Base-by-base conservation (phyloP, 2,113 vertebrate genomes). In the Sceloporus tristichus region DNA sequence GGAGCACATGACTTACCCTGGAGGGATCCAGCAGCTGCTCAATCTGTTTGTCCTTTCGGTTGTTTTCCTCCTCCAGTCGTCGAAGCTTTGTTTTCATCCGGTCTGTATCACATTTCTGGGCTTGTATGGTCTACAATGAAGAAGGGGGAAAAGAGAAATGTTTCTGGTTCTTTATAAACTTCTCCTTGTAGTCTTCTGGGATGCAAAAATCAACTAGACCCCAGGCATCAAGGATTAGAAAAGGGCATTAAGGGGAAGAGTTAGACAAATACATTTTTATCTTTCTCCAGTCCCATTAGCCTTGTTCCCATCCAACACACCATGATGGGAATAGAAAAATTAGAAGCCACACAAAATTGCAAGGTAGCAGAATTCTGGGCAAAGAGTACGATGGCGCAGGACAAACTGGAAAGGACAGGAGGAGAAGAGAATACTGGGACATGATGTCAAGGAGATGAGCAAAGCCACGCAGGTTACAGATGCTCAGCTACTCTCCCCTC, bases 31-130 rank as follows among this genome's bases (percentile, higher is more conserved):
- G 85, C 11, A 99, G 96, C 71, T 98, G 98, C 19, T 98, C 98
- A 34, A 99, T 98, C 91, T 98, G 98, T 87, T 97, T 98, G 90
- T 98, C 98, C 95, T 98, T 98, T 77, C 98, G 97, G 19, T 27
- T 96, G 10, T 97, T 98, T 5, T 99, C 98, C 88, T 98, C 98
- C 83, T 99, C 98, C 38, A 99, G 92, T 54, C 98, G 98, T 34
- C 98, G 97, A 0, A 99, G 96, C 91, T 98, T 98, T 0, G 97
- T 98, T 94, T 98, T 98, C 97, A 99, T 96, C 79, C 97, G 90
- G 75, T 97, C 96, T 29, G 97, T 96, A 27, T 99, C 98, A 6
- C 92, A 95, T 87, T 97, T 99, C 91, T 98, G 98, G 66, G 94
- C 91, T 40, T 98, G 98, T 29, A 99, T 93, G 38, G 91, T 97